These are phyloP conservation scores for Dromius quadrimaculatus DNA, from an alignment of 2,888 invertebrate genomes.

Conservation along the genomic window DNA sequence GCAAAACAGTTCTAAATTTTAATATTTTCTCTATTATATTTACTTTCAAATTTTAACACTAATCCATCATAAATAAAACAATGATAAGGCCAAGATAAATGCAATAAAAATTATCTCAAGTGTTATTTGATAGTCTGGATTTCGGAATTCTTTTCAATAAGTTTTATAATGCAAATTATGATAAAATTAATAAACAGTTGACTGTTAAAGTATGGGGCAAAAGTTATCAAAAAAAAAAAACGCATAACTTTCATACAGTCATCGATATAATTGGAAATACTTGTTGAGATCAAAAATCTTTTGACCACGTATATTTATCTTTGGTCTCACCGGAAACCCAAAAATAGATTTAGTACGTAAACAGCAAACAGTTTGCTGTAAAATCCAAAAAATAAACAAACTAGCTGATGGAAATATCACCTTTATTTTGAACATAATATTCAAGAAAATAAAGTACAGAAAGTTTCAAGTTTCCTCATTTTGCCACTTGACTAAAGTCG, in stretches of 20 bases:
- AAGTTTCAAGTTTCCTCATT: conserved; percentile 8
- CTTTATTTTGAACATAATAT: conserved; percentile 32
- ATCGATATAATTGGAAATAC: conserved; percentile 8
- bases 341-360: conserved; percentile 36
- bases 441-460: neutral
- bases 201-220: neutral
- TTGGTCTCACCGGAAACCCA: conserved; percentile 28
- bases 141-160: conserved; percentile 16
- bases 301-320: conserved; percentile 13
- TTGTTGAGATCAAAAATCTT: neutral
- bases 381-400: conserved; percentile 4
- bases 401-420: neutral
- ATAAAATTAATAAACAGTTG: conserved; percentile 24
- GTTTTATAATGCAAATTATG: conserved; percentile 13
- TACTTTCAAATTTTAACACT: neutral
- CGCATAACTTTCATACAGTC: neutral
- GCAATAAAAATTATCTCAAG: conserved; percentile 15
- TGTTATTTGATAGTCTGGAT: conserved; percentile 7
- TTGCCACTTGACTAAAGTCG: conserved; percentile 10
- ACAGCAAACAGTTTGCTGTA: conserved; percentile 4
- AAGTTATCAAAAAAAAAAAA: conserved; percentile 13
- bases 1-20: neutral
- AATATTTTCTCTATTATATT: conserved; percentile 9
- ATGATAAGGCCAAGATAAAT: conserved; percentile 9
- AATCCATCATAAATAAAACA: neutral